phyloP scores from a whole-genome alignment of 2,113 vertebrate genomes.

The Takifugu bimaculatus region DNA sequence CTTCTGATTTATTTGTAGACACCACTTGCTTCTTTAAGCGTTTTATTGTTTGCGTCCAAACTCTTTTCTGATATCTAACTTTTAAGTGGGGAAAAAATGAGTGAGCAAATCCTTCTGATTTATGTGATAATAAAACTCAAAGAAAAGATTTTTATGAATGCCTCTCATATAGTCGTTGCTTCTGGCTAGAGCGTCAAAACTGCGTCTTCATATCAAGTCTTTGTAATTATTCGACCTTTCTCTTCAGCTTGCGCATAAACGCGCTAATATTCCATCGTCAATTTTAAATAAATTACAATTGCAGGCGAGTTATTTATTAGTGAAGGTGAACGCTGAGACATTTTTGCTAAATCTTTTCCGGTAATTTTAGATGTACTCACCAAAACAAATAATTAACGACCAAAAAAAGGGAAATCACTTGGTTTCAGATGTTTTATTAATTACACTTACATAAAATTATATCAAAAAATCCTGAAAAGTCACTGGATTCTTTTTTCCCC shows the following conservation, averaged over 20 bases:
- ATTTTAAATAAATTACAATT: too few species aligned
- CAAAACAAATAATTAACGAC: too few species aligned
- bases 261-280: too few species aligned
- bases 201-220: background rate
- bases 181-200: slow-evolving; percentile 20
- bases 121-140: slow-evolving; percentile 56
- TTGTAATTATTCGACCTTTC: too few species aligned
- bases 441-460: slow-evolving; percentile 81
- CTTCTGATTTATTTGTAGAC: slow-evolving; percentile 32
- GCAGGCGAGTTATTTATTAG: too few species aligned
- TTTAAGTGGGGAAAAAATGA: slow-evolving; percentile 17
- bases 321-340: too few species aligned
- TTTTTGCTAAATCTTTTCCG: too few species aligned
- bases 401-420: background rate
- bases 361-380: too few species aligned
- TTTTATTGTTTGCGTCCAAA: slow-evolving; percentile 16
- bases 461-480: slow-evolving; percentile 74
- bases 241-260: too few species aligned
- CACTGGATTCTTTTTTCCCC: slow-evolving; percentile 24
- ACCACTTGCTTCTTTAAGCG: slow-evolving; percentile 26
- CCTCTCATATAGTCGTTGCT: background rate
- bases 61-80: slow-evolving; percentile 15
- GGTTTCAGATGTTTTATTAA: slow-evolving; percentile 72
- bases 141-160: background rate
- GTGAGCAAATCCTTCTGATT: slow-evolving; percentile 30